Conservation (phyloP, 2,113 vertebrate species). For the Psilopogon haemacephalus region DNA sequence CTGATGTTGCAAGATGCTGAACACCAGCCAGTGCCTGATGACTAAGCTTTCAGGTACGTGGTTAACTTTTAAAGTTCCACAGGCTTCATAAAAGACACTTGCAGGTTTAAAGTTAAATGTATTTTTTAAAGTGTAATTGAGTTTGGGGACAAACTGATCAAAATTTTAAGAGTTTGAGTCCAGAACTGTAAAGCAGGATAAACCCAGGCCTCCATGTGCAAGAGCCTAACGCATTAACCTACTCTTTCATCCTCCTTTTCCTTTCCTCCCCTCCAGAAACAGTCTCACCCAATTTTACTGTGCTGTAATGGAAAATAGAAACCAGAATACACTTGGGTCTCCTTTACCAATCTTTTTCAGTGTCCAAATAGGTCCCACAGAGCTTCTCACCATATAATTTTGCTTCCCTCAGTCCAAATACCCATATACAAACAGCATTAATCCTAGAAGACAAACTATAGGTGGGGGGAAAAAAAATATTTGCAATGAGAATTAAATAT, state of each 20-base stretch:
- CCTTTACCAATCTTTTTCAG: not conserved
- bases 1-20: not conserved
- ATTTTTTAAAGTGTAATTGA: not conserved
- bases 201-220: not conserved
- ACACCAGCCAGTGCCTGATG: not conserved
- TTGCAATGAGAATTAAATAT: slow-evolving; percentile 9
- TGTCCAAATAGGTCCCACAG: not conserved
- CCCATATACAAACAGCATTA: not conserved
- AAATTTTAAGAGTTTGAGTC: not conserved
- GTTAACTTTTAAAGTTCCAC: not conserved
- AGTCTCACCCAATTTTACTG: slow-evolving; percentile 36
- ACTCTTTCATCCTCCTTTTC: slow-evolving; percentile 32
- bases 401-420: not conserved
- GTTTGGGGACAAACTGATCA: not conserved
- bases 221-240: not conserved
- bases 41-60: no score
- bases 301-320: slow-evolving; percentile 34
- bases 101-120: not conserved
- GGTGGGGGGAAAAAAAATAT: not conserved
- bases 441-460: not conserved
- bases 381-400: slow-evolving; percentile 3
- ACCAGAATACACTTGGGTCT: not conserved
- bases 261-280: slow-evolving; percentile 27
- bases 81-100: not conserved
- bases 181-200: slow-evolving; percentile 1